Percentiles rank a stretch among this genome's conserved stretches.
Conservation (phyloP, 2,797 vertebrate species). For the Acomys russatus region DNA sequence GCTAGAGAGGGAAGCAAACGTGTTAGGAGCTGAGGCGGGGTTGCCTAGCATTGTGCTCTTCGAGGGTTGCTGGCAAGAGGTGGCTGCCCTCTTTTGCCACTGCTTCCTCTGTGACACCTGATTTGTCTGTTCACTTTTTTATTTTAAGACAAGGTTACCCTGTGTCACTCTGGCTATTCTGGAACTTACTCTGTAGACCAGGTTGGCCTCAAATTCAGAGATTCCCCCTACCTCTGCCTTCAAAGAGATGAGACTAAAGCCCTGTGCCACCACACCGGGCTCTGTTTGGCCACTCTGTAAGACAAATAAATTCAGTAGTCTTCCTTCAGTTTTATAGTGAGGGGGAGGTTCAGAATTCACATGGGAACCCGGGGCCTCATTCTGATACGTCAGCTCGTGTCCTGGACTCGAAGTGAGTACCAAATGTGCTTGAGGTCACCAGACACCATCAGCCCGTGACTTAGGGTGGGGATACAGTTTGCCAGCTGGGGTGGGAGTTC, state of each 20-base stretch:
- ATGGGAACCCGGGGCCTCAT: neutral
- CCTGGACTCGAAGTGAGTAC: neutral
- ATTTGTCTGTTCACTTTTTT: neutral
- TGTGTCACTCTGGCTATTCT: neutral
- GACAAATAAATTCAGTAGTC: neutral
- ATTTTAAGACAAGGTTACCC: neutral
- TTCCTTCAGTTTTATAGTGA: neutral
- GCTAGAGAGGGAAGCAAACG: neutral
- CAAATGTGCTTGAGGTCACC: neutral
- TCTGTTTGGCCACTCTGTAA: neutral
- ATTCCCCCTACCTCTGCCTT: neutral
- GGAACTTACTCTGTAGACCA: neutral
- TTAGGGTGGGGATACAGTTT: neutral
- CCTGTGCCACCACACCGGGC: neutral
- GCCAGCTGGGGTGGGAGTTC: neutral
- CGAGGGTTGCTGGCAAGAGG: neutral
- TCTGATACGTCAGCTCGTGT: neutral
- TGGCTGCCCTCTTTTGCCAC: neutral
- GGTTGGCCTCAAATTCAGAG: neutral
- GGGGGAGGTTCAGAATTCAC: neutral
- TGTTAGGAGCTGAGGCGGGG: neutral
- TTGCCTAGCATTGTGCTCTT: neutral
- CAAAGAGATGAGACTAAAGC: neutral
- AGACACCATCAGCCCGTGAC: neutral
- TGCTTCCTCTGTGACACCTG: neutral